Conservation (phyloP, 2,113 vertebrate genomes). For the Sinocyclocheilus anshuiensis region DNA sequence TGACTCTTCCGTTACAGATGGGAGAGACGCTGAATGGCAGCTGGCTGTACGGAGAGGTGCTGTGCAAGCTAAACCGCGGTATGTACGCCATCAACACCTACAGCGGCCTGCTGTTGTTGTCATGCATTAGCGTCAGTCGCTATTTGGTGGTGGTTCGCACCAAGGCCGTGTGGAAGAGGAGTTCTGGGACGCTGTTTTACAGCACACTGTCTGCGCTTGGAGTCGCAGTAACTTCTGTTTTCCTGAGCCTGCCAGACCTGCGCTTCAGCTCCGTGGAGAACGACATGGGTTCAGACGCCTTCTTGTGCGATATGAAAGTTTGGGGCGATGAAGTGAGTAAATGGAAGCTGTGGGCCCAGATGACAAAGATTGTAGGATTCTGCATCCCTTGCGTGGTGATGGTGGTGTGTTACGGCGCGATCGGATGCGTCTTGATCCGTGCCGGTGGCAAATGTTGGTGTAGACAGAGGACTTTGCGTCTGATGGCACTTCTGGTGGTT, state of each 20-base stretch:
- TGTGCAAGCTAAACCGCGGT: constrained; percentile 78
- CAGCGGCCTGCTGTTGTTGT: constrained; percentile 87
- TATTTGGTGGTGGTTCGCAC: constrained; percentile 83
- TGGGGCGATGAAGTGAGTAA: constrained; percentile 20
- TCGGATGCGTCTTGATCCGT: constrained; percentile 78
- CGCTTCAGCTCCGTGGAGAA: constrained; percentile 69
- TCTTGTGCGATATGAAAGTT: constrained; percentile 72
- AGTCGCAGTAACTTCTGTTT: constrained; percentile 76
- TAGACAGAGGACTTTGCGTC: constrained; percentile 81
- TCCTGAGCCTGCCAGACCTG: constrained; percentile 85
- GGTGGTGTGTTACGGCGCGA: constrained; percentile 79
- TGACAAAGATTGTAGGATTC: constrained; percentile 80
- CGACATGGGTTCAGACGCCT: background rate
- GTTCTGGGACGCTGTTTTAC: constrained; percentile 48
- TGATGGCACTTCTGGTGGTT: constrained; percentile 85
- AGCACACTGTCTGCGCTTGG: constrained; percentile 65
- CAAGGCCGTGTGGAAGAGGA: constrained; percentile 63
- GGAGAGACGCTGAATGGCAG: constrained; percentile 58
- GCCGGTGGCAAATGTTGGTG: constrained; percentile 64
- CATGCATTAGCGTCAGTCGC: constrained; percentile 89
- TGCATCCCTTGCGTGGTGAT: constrained; percentile 82
- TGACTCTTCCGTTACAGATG: constrained; percentile 81
- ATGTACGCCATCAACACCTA: constrained; percentile 87
- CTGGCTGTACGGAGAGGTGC: constrained; percentile 69
- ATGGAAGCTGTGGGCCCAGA: constrained; percentile 67